Evolutionary conservation across 2,888 invertebrate genomes (phyloP).

Genomic region (Spialia ferax): DNA sequence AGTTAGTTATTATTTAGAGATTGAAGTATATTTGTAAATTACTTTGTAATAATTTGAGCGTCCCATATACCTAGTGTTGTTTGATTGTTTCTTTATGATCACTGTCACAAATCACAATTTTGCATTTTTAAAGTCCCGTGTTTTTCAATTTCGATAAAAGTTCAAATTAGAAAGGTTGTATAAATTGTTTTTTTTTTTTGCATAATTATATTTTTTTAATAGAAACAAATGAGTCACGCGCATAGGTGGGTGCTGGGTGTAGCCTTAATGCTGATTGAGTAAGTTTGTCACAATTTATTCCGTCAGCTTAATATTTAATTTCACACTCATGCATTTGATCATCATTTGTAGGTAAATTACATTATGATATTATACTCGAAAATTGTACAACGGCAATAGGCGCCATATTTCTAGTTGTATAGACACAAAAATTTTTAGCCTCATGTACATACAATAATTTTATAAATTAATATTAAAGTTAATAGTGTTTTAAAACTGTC

Average conservation of each 20-base stretch:
- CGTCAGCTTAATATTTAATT: conserved; percentile 33
- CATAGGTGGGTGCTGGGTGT: conserved; percentile 68
- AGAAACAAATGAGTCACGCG: conserved; percentile 66
- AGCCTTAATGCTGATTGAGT: conserved; percentile 56
- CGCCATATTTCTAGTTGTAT: conserved; percentile 33
- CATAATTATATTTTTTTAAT: conserved; percentile 72
- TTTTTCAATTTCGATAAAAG: conserved; percentile 63
- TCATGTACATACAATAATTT: conserved; percentile 51
- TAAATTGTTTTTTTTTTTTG: conserved; percentile 62
- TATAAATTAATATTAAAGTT: conserved; percentile 50
- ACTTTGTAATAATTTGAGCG: conserved; percentile 79
- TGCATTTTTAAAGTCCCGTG: conserved; percentile 71
- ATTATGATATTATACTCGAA: conserved; percentile 3
- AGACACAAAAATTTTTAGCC: conserved; percentile 27
- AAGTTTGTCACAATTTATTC: conserved; percentile 33
- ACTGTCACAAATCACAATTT: conserved; percentile 84
- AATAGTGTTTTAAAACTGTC: conserved; percentile 46
- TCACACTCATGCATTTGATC: conserved; percentile 32
- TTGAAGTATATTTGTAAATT: conserved; percentile 83
- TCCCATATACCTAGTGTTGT: conserved; percentile 70
- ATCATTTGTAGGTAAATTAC: conserved; percentile 15
- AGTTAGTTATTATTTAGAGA: conserved; percentile 77
- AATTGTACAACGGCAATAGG: conserved; percentile 28
- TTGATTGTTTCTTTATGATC: conserved; percentile 75
- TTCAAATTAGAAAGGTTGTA: conserved; percentile 76